phyloP scores from a whole-genome alignment of 2,113 vertebrate species.

The Cercocebus atys region DNA sequence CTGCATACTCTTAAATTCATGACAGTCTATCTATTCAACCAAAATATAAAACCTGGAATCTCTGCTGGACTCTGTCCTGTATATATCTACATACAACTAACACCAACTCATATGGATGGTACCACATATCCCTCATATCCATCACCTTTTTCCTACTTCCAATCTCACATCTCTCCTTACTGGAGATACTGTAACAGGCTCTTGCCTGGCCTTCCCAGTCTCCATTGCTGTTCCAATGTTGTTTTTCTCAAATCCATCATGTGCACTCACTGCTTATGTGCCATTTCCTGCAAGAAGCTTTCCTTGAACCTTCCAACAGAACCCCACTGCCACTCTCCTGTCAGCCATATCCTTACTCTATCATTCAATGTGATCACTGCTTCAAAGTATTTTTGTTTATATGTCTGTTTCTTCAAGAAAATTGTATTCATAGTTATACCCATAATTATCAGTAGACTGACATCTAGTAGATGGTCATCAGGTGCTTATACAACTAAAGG shows the following conservation, averaged over 20 bases:
- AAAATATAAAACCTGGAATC: neutral
- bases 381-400: neutral
- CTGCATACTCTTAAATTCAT: neutral
- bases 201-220: neutral
- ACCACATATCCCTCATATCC: neutral
- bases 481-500: neutral
- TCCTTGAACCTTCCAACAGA: neutral
- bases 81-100: neutral
- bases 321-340: neutral
- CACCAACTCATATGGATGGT: neutral
- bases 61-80: accelerated
- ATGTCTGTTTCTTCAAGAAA: neutral
- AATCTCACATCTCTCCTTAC: neutral
- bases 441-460: neutral
- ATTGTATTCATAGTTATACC: neutral
- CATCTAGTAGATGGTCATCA: neutral
- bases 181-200: neutral
- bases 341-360: neutral
- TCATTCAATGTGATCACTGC: neutral
- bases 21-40: neutral
- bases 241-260: neutral
- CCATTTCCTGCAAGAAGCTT: neutral
- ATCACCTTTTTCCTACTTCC: neutral
- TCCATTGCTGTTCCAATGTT: neutral
- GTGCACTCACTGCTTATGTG: neutral